Percentiles rank a stretch among this genome's conserved stretches.
Conservation (phyloP, 2,113 vertebrate genomes). For the Carollia perspicillata region DNA sequence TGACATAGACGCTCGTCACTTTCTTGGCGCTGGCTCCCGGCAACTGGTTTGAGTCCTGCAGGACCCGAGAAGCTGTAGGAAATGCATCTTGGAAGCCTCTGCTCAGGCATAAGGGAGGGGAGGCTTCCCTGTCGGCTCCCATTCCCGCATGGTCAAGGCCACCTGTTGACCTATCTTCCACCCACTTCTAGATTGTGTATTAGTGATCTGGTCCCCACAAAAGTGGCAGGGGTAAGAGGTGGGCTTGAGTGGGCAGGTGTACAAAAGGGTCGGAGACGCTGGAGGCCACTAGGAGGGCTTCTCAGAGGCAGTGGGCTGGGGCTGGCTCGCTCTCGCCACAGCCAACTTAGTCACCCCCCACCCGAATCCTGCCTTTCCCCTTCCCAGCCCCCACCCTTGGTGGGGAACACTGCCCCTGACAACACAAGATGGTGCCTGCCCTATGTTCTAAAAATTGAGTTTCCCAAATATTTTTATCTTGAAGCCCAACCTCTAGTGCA, state of each 20-base stretch:
- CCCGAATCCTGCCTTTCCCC: too few species aligned
- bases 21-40: neutral
- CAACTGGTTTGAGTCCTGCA: neutral
- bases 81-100: too few species aligned
- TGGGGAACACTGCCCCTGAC: neutral
- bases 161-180: neutral
- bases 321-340: accelerated
- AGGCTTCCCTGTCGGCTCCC: accelerated
- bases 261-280: accelerated
- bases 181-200: neutral
- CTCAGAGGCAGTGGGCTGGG: accelerated
- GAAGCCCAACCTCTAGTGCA: neutral
- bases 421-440: neutral
- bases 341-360: neutral
- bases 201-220: neutral
- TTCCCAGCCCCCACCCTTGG: accelerated
- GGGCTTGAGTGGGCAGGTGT: too few species aligned
- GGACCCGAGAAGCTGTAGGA: neutral
- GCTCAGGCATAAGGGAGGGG: neutral
- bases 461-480: neutral
- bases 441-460: neutral
- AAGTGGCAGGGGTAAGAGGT: neutral
- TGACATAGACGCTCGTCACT: neutral
- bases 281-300: accelerated
- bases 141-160: neutral